A percentile compares a stretch with the other conserved stretches of the same genome.
Evolutionary conservation across 2,113 vertebrate species (phyloP).

Genomic region (Callipepla californica): DNA sequence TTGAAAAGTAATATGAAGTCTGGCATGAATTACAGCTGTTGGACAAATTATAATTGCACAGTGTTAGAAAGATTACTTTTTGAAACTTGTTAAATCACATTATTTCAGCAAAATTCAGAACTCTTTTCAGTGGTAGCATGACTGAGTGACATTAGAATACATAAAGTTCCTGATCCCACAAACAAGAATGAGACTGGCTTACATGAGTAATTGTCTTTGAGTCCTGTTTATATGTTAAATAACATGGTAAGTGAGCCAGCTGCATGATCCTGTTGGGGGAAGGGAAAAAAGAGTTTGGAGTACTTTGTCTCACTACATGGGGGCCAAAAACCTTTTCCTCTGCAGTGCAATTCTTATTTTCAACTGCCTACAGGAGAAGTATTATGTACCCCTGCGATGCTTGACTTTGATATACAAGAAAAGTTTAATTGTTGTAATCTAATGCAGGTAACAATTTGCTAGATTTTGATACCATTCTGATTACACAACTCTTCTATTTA

Average conservation of each 20-base stretch:
- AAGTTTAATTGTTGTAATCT: neutral
- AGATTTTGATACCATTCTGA: neutral
- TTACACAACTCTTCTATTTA: neutral
- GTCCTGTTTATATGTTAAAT: neutral
- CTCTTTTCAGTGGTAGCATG: neutral
- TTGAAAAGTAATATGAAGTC: neutral
- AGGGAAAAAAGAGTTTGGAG: neutral
- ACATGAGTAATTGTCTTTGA: neutral
- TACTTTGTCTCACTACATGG: neutral
- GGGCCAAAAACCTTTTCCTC: neutral
- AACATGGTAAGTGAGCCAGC: neutral
- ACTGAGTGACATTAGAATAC: neutral
- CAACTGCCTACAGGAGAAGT: neutral
- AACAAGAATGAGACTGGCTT: neutral
- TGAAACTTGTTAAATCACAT: neutral
- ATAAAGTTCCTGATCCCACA: neutral
- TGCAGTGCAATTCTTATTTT: neutral
- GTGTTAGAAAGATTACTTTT: neutral
- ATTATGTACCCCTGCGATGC: neutral
- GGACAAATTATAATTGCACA: neutral
- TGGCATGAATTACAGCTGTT: neutral
- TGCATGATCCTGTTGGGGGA: neutral
- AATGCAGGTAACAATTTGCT: neutral
- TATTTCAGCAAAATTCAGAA: neutral
- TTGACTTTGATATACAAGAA: neutral